These are phyloP conservation scores for Archips crataeganus DNA, from an alignment of 2,888 invertebrate species.

Conservation along the genomic window DNA sequence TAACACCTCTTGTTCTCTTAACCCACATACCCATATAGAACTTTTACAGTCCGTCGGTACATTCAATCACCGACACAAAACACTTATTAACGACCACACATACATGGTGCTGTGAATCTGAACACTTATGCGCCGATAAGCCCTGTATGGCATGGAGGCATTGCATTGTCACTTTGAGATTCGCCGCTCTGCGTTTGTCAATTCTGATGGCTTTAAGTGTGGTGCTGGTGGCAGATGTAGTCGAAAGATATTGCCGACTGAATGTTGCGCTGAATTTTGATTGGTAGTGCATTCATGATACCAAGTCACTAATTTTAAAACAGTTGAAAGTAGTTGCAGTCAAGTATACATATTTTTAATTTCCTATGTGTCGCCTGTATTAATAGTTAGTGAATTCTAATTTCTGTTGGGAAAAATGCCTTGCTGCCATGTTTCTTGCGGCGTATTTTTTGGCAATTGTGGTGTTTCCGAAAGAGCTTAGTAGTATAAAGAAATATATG, in stretches of 20 bases:
- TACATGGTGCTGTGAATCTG: constrained; percentile 3
- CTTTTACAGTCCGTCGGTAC: not conserved
- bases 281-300: not conserved
- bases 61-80: not conserved
- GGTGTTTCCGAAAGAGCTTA: too few species aligned
- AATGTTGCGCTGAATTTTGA: not conserved
- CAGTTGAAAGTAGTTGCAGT: too few species aligned
- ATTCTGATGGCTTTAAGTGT: constrained; percentile 48
- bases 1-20: not conserved
- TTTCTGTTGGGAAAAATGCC: too few species aligned
- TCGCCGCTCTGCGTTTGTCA: constrained; percentile 52
- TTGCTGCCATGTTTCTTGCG: too few species aligned
- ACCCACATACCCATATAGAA: not conserved
- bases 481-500: too few species aligned
- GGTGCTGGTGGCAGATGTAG: constrained; percentile 45
- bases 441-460: too few species aligned
- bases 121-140: constrained; percentile 20
- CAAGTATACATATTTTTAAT: too few species aligned
- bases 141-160: constrained; percentile 40
- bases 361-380: too few species aligned
- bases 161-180: constrained; percentile 43
- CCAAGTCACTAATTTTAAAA: not conserved
- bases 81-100: not conserved
- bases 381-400: too few species aligned
- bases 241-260: not conserved